These are phyloP conservation scores for Penaeus chinensis DNA, from an alignment of 1,140 invertebrate genomes.

Conservation along the genomic window DNA sequence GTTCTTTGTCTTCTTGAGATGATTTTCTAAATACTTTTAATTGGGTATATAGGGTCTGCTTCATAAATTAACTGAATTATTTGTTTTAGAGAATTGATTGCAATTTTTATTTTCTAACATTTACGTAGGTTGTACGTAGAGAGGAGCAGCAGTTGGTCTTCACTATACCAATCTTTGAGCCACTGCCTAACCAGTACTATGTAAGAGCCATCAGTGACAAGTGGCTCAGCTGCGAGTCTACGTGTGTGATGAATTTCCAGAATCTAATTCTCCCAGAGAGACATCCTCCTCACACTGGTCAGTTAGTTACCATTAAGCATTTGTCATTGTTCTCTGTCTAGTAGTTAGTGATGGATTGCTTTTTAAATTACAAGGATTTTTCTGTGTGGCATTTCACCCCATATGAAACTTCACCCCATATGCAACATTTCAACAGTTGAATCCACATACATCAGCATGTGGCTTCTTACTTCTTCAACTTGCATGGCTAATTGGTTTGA, in stretches of 20 bases:
- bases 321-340: neutral
- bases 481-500: too few species aligned
- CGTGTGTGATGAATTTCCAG: conserved; percentile 84
- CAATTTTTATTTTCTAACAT: conserved; percentile 54
- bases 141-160: conserved; percentile 90
- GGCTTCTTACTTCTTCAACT: too few species aligned
- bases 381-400: neutral
- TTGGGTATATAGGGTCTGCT: too few species aligned
- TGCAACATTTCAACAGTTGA: neutral
- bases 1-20: neutral
- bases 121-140: conserved; percentile 73
- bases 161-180: conserved; percentile 94
- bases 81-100: neutral
- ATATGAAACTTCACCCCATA: neutral
- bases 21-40: conserved; percentile 17
- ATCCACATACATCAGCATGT: too few species aligned
- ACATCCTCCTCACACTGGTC: conserved; percentile 92
- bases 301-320: conserved; percentile 4
- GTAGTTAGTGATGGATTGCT: too few species aligned
- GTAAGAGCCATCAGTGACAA: conserved; percentile 87
- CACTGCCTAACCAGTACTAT: conserved; percentile 91
- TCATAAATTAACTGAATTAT: too few species aligned
- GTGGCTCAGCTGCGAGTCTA: conserved; percentile 87
- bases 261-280: conserved; percentile 91
- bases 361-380: neutral